Percentiles rank a stretch among this genome's conserved stretches.
Evolutionary conservation across 2,888 invertebrate genomes (phyloP).

Genomic region (Thecocarcelia acutangulata): DNA sequence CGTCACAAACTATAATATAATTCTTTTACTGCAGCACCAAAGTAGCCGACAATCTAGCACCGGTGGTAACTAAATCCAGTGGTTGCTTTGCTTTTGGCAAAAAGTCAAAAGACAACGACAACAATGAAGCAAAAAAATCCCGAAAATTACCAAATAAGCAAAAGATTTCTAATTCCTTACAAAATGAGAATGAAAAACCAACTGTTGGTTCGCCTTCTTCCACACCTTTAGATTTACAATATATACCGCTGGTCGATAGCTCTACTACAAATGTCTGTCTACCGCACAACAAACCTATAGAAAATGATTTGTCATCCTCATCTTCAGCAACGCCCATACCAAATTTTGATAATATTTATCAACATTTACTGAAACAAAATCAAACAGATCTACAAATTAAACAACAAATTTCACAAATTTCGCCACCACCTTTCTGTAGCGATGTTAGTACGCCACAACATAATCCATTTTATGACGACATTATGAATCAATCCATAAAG

Average conservation of each 20-base stretch:
- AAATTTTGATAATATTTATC: slow-evolving; percentile 66
- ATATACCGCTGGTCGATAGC: slow-evolving; percentile 44
- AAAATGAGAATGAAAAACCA: background rate
- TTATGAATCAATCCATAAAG: slow-evolving; percentile 32
- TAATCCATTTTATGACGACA: slow-evolving; percentile 47
- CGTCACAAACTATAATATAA: background rate
- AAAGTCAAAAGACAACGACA: slow-evolving; percentile 71
- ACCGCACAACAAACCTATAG: background rate
- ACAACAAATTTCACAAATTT: slow-evolving; percentile 23
- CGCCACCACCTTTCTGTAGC: background rate
- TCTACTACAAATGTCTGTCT: slow-evolving; percentile 21
- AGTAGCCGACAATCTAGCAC: slow-evolving; percentile 77
- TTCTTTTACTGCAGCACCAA: slow-evolving; percentile 73
- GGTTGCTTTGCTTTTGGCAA: slow-evolving; percentile 79
- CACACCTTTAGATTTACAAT: slow-evolving; percentile 41
- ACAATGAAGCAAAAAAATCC: background rate
- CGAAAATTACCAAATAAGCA: slow-evolving; percentile 20
- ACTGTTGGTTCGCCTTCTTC: background rate
- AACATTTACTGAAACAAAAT: slow-evolving; percentile 64
- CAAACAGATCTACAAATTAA: slow-evolving; percentile 43
- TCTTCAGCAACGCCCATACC: slow-evolving; percentile 49
- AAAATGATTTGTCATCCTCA: slow-evolving; percentile 15
- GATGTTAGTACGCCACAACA: slow-evolving; percentile 19
- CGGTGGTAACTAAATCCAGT: slow-evolving; percentile 78
- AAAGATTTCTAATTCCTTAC: slow-evolving; percentile 72